A percentile compares a stretch with the other conserved stretches of the same genome.
phyloP scores from a whole-genome alignment of 2,113 vertebrate species.

The Calidris pugnax region DNA sequence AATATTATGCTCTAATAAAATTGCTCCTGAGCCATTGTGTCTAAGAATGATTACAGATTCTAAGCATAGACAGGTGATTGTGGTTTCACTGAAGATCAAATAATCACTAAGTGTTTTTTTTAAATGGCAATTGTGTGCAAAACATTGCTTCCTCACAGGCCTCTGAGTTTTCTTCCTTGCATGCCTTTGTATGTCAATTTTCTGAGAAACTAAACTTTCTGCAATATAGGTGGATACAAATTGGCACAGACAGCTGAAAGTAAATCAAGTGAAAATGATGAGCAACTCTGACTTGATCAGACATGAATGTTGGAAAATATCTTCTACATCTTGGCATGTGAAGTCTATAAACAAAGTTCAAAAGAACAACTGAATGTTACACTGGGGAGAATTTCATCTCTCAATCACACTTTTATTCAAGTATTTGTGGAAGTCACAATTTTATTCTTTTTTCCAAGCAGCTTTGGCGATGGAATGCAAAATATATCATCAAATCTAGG shows the following conservation, averaged over 20 bases:
- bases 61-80: neutral
- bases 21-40: neutral
- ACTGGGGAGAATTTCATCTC: neutral
- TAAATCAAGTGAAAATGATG: slow-evolving; percentile 15
- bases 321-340: neutral
- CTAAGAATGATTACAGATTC: neutral
- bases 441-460: neutral
- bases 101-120: neutral
- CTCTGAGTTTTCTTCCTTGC: neutral
- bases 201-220: neutral
- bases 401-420: neutral
- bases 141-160: neutral
- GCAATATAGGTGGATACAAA: neutral
- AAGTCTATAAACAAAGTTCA: slow-evolving; percentile 1
- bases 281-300: slow-evolving; percentile 12
- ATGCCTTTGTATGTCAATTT: neutral
- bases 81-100: neutral
- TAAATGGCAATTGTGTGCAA: neutral
- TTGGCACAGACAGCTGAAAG: neutral
- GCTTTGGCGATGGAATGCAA: neutral
- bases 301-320: slow-evolving; percentile 24
- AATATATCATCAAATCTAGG: neutral
- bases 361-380: neutral
- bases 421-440: neutral
- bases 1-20: neutral